phyloP scores from a whole-genome alignment of 1,140 invertebrate genomes.

The Hestina assimilis region DNA sequence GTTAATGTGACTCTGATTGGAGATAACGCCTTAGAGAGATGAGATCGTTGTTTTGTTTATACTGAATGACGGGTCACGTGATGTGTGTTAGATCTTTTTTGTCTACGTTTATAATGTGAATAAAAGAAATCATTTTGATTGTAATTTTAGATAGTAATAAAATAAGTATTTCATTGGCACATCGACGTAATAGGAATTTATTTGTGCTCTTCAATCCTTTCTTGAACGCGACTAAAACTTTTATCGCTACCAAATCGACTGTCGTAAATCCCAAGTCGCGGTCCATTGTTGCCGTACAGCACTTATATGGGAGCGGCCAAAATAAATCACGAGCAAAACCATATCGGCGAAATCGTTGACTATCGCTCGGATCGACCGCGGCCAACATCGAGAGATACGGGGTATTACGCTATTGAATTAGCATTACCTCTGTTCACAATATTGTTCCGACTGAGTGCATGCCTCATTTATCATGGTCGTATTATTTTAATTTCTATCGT shows the following conservation, averaged over 20 bases:
- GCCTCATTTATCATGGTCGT: conserved; percentile 50
- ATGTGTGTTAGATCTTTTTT: conserved; percentile 2
- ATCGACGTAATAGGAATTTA: conserved; percentile 11
- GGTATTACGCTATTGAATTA: conserved; percentile 73
- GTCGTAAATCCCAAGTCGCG: conserved; percentile 64
- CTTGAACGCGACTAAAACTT: conserved; percentile 45
- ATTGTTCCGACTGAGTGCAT: conserved; percentile 42
- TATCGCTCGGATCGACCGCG: conserved; percentile 58
- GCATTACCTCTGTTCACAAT: conserved; percentile 67
- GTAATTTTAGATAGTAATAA: too few relatives aligned
- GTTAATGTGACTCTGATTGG: conserved; percentile 20
- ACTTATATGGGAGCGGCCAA: conserved; percentile 72
- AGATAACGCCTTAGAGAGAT: conserved; percentile 16
- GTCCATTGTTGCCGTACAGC: conserved; percentile 66
- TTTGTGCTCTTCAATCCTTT: conserved; percentile 16
- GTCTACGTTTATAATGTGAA: background rate
- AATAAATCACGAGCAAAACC: conserved; percentile 75
- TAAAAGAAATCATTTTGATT: too few relatives aligned
- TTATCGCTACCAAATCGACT: conserved; percentile 72
- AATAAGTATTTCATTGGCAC: background rate
- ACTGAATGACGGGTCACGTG: background rate
- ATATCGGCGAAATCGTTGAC: conserved; percentile 70
- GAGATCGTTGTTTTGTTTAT: conserved; percentile 13
- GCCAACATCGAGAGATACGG: conserved; percentile 57
- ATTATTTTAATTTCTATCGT: conserved; percentile 64